A percentile compares a stretch with the other conserved stretches of the same genome.
Conservation (phyloP, 2,113 vertebrate species). For the Glareola pratincola region DNA sequence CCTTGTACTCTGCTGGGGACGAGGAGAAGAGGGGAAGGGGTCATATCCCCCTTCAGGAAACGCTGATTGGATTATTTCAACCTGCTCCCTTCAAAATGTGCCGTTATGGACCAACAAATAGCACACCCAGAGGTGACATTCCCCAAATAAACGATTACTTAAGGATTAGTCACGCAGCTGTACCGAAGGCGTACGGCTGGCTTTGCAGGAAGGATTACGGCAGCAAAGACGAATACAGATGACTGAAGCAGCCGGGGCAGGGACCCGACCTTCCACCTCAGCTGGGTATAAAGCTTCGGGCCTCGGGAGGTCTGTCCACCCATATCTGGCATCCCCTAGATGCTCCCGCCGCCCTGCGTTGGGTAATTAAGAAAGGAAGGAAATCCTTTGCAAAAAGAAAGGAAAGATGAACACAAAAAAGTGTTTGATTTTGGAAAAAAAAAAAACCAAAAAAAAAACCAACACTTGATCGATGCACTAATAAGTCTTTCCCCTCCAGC, state of each 20-base stretch:
- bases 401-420: background rate
- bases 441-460: background rate
- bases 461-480: background rate
- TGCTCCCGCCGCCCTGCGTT: background rate
- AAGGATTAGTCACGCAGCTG: constrained; percentile 52
- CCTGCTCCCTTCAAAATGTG: background rate
- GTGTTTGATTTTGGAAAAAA: background rate
- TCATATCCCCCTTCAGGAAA: background rate
- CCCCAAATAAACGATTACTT: constrained; percentile 53
- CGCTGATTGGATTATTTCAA: constrained; percentile 9
- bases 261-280: background rate
- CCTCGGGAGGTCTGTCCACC: background rate
- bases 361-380: background rate
- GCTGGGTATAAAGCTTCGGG: background rate
- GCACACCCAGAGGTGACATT: constrained; percentile 43
- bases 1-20: background rate
- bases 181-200: background rate
- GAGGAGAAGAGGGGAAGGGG: background rate
- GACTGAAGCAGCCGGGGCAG: background rate
- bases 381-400: background rate
- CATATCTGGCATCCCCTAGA: background rate
- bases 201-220: constrained; percentile 24
- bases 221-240: constrained; percentile 31
- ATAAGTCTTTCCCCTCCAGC: background rate
- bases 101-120: background rate